Base-by-base conservation (phyloP, 1,140 invertebrate genomes). In the Psix sp. region DNA sequence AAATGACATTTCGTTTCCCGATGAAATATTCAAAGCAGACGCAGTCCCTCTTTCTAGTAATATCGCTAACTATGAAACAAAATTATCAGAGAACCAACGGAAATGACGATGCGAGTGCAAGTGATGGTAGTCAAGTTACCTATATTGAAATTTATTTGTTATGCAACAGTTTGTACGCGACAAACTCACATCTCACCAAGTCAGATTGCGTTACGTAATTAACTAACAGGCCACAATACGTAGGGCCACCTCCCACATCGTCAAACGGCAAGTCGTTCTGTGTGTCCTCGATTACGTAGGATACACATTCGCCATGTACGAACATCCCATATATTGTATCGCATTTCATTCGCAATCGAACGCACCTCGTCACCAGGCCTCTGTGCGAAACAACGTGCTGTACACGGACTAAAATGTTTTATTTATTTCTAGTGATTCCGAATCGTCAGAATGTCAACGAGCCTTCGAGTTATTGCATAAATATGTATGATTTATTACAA, bases 221-320 rank as follows among this genome's bases (percentile, higher is more conserved):
- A 74, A 74, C 62, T 67, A 74, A 74, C 63, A 62, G 56, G 51
- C 62, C 62, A 49, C 54, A 62, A 60, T 67, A 51, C 62, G 57
- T 56, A 56, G 57, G 56, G 39, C 14, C 40, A 21, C 48, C 24
- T 29, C 15, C 56, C 18, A 29, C 33, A 21, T 60, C 45, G 17
- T 14, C 31, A 26, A 45, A 43, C 31, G 21, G 31, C 13, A 35
- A 26, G 26, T 43, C 42, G 38, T 36, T 14, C 51, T 29, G 26
- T 43, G 42, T 49, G 43, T 43, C 29, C 48, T 52, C 60, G 56
- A 67, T 66, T 74, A 56, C 62, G 56, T 62, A 74, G 62, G 56
- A 62, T 49, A 15, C 49, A 51, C 60, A 65, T 59, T 51, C 54
- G 24, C 54, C 17, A 14, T 39, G 13, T 35, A 39, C 35, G 48